These are phyloP conservation scores for Leucophenga varia DNA, from an alignment of 1,140 invertebrate species.

Conservation along the genomic window DNA sequence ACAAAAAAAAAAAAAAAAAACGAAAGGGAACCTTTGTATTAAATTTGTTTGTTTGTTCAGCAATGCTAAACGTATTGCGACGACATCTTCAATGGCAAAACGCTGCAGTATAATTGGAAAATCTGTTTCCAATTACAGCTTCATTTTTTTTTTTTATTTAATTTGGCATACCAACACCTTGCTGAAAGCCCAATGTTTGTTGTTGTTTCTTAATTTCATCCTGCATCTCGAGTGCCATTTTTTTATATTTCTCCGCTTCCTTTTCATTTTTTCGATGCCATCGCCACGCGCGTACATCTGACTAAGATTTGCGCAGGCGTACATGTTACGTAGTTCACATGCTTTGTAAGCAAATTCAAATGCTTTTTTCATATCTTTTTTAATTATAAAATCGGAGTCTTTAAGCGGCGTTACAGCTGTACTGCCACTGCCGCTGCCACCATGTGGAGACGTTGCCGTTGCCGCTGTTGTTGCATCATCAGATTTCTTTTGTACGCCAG, in stretches of 20 bases:
- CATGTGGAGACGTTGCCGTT: constrained; percentile 23
- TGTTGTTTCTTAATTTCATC: constrained; percentile 65
- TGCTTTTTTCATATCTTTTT: constrained; percentile 73
- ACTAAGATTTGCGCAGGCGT: constrained; percentile 83
- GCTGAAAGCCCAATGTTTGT: constrained; percentile 66
- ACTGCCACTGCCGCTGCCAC: not conserved
- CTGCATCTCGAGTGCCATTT: constrained; percentile 69
- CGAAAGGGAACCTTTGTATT: too few species aligned
- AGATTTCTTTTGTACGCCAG: constrained; percentile 63
- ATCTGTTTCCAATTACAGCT: too few species aligned
- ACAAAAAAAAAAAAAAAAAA: too few species aligned
- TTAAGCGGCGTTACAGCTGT: constrained; percentile 19
- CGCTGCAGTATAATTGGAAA: too few species aligned
- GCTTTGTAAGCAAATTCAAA: constrained; percentile 73
- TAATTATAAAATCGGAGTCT: constrained; percentile 61
- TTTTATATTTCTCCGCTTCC: constrained; percentile 71
- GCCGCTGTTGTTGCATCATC: constrained; percentile 41
- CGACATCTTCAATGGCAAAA: too few species aligned
- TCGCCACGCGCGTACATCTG: constrained; percentile 70
- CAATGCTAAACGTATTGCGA: too few species aligned
- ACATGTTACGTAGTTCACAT: constrained; percentile 79
- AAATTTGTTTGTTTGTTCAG: too few species aligned
- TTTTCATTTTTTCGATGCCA: constrained; percentile 71
- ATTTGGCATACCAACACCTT: constrained; percentile 59
- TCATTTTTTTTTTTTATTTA: too few species aligned